Percentiles rank a stretch among this genome's conserved stretches.
Evolutionary conservation across 2,113 vertebrate genomes (phyloP).

Genomic region (Chitala chitala): DNA sequence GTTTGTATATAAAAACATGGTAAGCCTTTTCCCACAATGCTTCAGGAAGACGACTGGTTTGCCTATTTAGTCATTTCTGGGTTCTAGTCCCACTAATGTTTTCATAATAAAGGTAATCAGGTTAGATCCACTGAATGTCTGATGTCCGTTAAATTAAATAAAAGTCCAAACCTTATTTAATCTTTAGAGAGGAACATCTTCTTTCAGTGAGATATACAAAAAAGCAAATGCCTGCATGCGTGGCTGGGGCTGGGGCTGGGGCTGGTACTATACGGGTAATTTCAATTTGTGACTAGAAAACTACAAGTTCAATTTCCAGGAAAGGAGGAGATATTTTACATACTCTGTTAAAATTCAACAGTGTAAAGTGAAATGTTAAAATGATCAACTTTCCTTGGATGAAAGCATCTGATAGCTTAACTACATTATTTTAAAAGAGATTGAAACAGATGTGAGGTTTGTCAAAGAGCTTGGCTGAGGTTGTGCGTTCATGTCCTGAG

Average conservation of each 20-base stretch:
- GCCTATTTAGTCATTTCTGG: constrained; percentile 39
- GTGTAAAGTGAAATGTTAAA: too few species aligned
- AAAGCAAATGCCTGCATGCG: too few species aligned
- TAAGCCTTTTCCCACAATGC: constrained; percentile 24
- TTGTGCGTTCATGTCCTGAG: neutral
- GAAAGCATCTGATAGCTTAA: too few species aligned
- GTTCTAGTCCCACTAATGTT: constrained; percentile 78
- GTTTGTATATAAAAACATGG: too few species aligned
- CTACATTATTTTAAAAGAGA: neutral
- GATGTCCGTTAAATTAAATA: constrained; percentile 86
- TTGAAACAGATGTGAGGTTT: neutral
- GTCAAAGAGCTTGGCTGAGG: neutral
- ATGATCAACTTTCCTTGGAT: too few species aligned
- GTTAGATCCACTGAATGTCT: constrained; percentile 78
- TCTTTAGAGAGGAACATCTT: constrained; percentile 17
- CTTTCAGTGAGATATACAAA: too few species aligned
- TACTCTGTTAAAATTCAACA: too few species aligned
- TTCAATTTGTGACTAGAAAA: too few species aligned
- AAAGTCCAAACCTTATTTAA: constrained; percentile 45
- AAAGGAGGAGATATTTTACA: too few species aligned
- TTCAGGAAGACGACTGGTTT: constrained; percentile 25
- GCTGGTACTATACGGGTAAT: too few species aligned
- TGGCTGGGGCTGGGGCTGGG: too few species aligned
- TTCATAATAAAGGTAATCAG: constrained; percentile 88
- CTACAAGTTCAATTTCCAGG: too few species aligned